Evolutionary conservation across 2,797 vertebrate species (phyloP).

Genomic region (Pempheris klunzingeri): DNA sequence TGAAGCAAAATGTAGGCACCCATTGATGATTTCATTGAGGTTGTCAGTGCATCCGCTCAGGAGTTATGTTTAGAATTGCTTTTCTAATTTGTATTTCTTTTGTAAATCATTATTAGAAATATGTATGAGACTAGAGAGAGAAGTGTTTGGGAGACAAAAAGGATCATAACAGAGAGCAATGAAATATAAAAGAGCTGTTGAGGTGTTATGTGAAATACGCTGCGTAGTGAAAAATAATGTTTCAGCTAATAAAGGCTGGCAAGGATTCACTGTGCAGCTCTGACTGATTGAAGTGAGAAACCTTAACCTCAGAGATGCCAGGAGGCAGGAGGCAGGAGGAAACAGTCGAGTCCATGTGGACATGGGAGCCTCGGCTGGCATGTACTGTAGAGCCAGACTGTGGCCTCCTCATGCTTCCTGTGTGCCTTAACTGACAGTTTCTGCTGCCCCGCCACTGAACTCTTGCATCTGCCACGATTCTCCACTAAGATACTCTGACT

Average conservation of each 20-base stretch:
- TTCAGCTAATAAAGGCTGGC: constrained; percentile 6
- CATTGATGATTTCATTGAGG: not conserved
- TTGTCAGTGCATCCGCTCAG: too few relatives aligned
- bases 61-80: not conserved
- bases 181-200: not conserved
- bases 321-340: too few relatives aligned
- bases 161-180: not conserved
- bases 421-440: constrained; percentile 42
- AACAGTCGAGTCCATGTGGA: constrained; percentile 13
- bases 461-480: constrained; percentile 40
- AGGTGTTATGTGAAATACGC: not conserved
- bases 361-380: constrained; percentile 4
- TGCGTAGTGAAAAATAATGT: not conserved
- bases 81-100: not conserved
- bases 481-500: constrained; percentile 9
- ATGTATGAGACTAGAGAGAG: not conserved
- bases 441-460: constrained; percentile 46
- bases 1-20: not conserved
- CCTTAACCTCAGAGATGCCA: constrained; percentile 6
- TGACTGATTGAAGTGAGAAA: constrained; percentile 15
- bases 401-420: constrained; percentile 35
- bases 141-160: not conserved
- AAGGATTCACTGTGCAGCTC: constrained; percentile 15
- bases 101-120: not conserved
- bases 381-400: not conserved